Conservation (phyloP, 2,888 invertebrate genomes). For the Aphodius granarius region DNA sequence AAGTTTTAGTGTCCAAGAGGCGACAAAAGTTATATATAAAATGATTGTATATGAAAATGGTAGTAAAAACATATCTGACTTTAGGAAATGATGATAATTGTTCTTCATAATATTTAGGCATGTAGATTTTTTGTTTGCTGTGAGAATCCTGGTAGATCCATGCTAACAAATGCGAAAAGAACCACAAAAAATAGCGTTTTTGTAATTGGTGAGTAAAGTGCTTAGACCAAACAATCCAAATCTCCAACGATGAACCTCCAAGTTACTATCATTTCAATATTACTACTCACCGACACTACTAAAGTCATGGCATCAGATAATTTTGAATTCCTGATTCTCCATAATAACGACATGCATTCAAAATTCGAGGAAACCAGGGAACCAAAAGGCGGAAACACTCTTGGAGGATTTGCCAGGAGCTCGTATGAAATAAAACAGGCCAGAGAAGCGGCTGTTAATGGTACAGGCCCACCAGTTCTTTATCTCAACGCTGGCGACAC, state of each 20-base stretch:
- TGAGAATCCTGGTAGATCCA: no score
- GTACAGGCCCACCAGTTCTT: conserved; percentile 66
- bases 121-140: no score
- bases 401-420: conserved; percentile 85
- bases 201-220: no score
- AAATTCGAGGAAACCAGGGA: conserved; percentile 79
- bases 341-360: conserved; percentile 92
- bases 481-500: conserved; percentile 94
- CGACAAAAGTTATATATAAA: no score
- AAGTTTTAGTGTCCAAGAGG: no score
- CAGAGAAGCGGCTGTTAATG: conserved; percentile 56
- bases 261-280: neutral
- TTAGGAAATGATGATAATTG: no score
- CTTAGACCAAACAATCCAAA: neutral
- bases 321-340: conserved; percentile 74
- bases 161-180: no score
- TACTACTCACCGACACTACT: neutral
- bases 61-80: no score
- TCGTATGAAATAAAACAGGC: conserved; percentile 65
- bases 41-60: no score
- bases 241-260: neutral
- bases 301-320: conserved; percentile 31
- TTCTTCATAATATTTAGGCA: no score
- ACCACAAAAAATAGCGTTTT: no score
- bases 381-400: conserved; percentile 39